Base-by-base conservation (phyloP, 2,797 vertebrate species). In the Strix occidentalis region DNA sequence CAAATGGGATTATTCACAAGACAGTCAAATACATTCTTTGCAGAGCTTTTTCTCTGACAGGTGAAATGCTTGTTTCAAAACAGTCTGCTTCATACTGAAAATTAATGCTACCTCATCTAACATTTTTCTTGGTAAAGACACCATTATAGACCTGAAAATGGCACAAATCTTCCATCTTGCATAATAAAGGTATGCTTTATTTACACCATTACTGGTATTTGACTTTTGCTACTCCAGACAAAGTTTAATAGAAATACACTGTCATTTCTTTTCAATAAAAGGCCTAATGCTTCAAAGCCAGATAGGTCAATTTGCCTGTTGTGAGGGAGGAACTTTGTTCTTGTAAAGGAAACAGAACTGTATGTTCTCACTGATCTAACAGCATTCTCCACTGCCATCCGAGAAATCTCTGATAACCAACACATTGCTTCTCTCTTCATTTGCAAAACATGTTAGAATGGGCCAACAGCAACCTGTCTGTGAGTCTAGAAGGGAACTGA, bases 41-140 rank as follows among this genome's bases (percentile, higher is more conserved):
- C 84, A 92, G 81, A 89, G 87, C 84, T 72, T 66, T 84, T 63
- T 28, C 91, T 75, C 53, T 89, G 88, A 88, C 88, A 93, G 84
- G 65, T 90, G 79, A 93, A 90, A 92, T 56, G 86, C 74, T 89
- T 90, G 84, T 95, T 93, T 94, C 88, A 79, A 90, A 96, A 93
- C 71, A 90, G 20, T 33, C 85, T 92, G 60, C 83, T 90, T 74
- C 66, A 35, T 7, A 41, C 26, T 77, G 74, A 90, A 90, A 94
- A 95, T 89, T 79, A 93, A 92, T 90, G 88, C 51, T 58, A 71
- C 58, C 45, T 65, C 82, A 51, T 45, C 66, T 33, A 48, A 65
- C 69, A 65, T 85, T 92, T 68, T 33, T 83, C 93, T 94, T 31
- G 65, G 80, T 85, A 76, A 58, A 69, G 25, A 57, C 33, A 81